phyloP scores from a whole-genome alignment of 2,888 invertebrate genomes.

The Tillus elongatus region DNA sequence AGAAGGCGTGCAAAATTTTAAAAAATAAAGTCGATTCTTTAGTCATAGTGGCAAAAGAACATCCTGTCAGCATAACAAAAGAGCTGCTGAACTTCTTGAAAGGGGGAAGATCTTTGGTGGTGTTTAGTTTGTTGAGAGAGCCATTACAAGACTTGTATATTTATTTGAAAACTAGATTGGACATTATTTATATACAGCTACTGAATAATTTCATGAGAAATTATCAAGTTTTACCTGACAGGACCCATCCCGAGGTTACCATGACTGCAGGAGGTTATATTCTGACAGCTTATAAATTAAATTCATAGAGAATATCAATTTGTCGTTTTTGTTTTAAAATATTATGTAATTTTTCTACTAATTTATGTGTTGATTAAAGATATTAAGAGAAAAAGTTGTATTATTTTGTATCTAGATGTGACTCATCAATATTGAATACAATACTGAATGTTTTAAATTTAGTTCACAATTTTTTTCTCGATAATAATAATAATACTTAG shows the following conservation, averaged over 20 bases:
- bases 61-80: conserved; percentile 71
- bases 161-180: conserved; percentile 61
- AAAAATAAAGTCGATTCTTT: conserved; percentile 62
- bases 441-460: no score
- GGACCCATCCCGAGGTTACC: conserved; percentile 91
- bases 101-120: conserved; percentile 74
- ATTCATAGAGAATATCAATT: conserved; percentile 18
- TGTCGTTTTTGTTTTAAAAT: neutral
- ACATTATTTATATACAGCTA: conserved; percentile 67
- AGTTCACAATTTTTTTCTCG: no score
- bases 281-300: conserved; percentile 55
- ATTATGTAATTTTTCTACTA: neutral
- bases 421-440: no score
- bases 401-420: conserved; percentile 1
- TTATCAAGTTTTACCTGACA: conserved; percentile 80
- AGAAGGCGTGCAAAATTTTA: conserved; percentile 54
- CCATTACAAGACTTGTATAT: conserved; percentile 77
- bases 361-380: no score
- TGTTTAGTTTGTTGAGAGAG: conserved; percentile 74
- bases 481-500: no score
- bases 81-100: conserved; percentile 68
- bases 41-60: conserved; percentile 72
- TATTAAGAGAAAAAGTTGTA: neutral
- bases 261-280: conserved; percentile 90
- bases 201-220: conserved; percentile 80